Evolutionary conservation across 2,113 vertebrate genomes (phyloP).

Genomic region (Zosterops lateralis): DNA sequence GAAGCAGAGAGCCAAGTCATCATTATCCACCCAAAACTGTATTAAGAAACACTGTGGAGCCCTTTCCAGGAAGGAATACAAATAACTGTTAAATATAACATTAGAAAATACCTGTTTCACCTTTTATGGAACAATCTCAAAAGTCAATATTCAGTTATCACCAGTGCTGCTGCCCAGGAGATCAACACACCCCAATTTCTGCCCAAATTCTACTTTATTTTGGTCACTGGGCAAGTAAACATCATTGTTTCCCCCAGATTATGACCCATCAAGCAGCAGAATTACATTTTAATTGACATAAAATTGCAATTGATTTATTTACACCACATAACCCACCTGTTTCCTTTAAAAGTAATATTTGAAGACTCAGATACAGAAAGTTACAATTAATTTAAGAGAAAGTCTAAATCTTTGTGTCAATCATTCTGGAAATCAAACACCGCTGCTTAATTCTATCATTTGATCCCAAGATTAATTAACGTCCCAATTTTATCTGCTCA

Average conservation of each 20-base stretch:
- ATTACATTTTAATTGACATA: background rate
- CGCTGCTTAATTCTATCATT: background rate
- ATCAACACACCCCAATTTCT: background rate
- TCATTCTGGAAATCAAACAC: background rate
- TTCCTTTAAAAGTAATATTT: background rate
- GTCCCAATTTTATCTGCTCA: constrained; percentile 59
- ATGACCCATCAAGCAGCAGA: background rate
- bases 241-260: background rate
- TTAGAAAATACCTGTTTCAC: background rate
- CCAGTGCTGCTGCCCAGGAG: background rate
- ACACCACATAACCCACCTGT: background rate
- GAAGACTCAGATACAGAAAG: background rate
- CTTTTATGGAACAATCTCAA: background rate
- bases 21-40: background rate
- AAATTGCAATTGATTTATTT: background rate
- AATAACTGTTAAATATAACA: background rate
- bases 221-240: background rate
- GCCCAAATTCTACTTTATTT: background rate
- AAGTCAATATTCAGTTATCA: background rate
- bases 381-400: background rate
- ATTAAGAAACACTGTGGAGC: background rate
- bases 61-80: background rate
- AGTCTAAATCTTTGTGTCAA: background rate
- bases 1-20: background rate
- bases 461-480: background rate